Evolutionary conservation across 2,113 vertebrate species (phyloP), one percentile per base, ranked within the genome.

Genomic region (Coregonus clupeaformis): DNA sequence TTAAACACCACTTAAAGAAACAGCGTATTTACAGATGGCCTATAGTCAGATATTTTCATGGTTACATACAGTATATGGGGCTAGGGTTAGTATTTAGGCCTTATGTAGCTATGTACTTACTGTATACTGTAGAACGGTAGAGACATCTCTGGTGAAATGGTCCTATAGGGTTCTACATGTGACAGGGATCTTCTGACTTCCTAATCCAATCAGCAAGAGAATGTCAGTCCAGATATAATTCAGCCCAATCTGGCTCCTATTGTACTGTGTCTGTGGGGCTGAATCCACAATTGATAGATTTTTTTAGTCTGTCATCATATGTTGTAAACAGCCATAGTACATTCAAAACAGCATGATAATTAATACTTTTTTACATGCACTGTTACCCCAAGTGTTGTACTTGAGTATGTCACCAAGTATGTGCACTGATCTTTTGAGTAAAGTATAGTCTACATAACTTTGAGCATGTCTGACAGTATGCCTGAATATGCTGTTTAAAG

Each of bases 201-300:
- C n/a, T 60, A 60, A 60, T 75, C 74, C 27, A 62, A 69, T 68
- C 20, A 66, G 20, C 71, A 42, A 52, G n/a, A 69, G 12, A 59
- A 42, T 75, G 65, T 29, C 30, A 42, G 55, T 55, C 65, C 66
- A 60, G 36, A 72, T 6, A 3, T 64, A 6, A 73, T 52, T 59
- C 65, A 68, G 45, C 9, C 24, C 64, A 67, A 25, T 36, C n/a
- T 52, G 16, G 49, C 16, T 60, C 57, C 20, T 60, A 52, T 42
- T 42, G 36, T 18, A 18, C 49, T 52, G 49, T 14, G 49, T 52
- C 49, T 52, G 49, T 18, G 12, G 3, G 65, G 71, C 24, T 80
- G 52, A 65, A 57, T 2, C 32, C 42, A 74, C 76, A 74, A 73
- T 79, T 71, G 52, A 80, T 79, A 29, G 22, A 82, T 55, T 18